These are phyloP conservation scores for Capromys pilorides DNA, from an alignment of 2,797 vertebrate species.

Conservation along the genomic window DNA sequence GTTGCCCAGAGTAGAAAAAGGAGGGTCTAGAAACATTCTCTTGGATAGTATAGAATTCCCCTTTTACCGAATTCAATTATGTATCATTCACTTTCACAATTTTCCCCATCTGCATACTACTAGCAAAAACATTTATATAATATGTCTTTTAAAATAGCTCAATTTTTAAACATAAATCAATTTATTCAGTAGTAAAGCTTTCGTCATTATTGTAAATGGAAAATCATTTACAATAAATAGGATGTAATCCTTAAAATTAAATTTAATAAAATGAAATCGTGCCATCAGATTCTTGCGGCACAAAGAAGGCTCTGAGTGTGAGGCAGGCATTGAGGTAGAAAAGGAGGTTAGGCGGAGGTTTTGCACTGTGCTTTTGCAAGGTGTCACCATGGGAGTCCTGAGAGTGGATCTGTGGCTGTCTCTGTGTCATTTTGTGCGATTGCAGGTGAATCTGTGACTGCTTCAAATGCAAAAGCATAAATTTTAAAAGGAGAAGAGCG, in stretches of 20 bases:
- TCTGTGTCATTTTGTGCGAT: neutral
- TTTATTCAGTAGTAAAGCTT: constrained; percentile 45
- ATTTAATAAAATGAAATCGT: neutral
- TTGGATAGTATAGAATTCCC: neutral
- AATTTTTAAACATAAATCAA: constrained; percentile 59
- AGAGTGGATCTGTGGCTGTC: fast-evolving
- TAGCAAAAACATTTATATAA: neutral
- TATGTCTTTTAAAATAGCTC: constrained; percentile 45
- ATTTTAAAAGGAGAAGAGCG: neutral
- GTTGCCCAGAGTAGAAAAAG: neutral
- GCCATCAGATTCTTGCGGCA: neutral
- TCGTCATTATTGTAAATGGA: constrained; percentile 47
- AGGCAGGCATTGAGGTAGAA: fast-evolving
- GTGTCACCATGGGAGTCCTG: neutral
- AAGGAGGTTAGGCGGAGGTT: neutral
- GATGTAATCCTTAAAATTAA: neutral
- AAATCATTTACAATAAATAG: constrained; percentile 14
- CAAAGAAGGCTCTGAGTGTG: fast-evolving
- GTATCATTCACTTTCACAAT: too few relatives aligned
- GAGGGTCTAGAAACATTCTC: neutral
- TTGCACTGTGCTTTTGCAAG: fast-evolving
- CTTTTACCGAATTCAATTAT: neutral
- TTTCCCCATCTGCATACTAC: neutral
- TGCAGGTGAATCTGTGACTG: neutral
- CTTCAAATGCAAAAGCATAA: neutral